phyloP scores from a whole-genome alignment of 1,140 invertebrate species.

The Luehdorfia chinensis region DNA sequence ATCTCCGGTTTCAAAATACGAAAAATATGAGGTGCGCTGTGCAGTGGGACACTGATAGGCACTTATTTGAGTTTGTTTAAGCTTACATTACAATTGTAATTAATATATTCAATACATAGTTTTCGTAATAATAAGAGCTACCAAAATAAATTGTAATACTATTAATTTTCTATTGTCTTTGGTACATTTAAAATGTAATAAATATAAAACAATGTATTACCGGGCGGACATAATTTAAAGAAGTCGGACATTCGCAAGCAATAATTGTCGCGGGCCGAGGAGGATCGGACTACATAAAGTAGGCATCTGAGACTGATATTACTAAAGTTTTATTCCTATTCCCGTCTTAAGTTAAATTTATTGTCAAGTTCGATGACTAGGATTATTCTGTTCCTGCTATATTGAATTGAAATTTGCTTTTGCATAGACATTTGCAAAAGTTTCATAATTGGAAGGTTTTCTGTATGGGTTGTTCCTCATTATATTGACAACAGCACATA shows the following conservation, averaged over 20 bases:
- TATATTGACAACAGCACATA: no score
- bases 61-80: no score
- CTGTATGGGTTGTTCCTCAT: no score
- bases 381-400: background rate
- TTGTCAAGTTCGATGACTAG: conserved; percentile 4
- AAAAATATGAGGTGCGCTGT: no score
- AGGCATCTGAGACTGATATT: conserved; percentile 19
- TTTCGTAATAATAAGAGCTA: no score
- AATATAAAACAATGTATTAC: background rate
- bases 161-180: no score
- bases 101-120: no score
- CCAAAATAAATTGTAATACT: no score
- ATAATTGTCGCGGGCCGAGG: conserved; percentile 20
- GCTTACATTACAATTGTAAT: no score
- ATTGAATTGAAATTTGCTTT: background rate
- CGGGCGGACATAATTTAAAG: conserved; percentile 9
- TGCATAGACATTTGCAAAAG: background rate
- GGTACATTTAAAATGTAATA: no score
- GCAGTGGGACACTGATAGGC: no score
- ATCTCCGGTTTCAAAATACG: no score
- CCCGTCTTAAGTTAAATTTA: conserved; percentile 22
- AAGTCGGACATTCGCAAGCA: conserved; percentile 17
- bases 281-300: conserved; percentile 20
- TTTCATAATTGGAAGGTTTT: background rate
- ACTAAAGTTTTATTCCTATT: conserved; percentile 21